Evolutionary conservation across 2,888 invertebrate genomes (phyloP).

Genomic region (Mactromeris polynyma): DNA sequence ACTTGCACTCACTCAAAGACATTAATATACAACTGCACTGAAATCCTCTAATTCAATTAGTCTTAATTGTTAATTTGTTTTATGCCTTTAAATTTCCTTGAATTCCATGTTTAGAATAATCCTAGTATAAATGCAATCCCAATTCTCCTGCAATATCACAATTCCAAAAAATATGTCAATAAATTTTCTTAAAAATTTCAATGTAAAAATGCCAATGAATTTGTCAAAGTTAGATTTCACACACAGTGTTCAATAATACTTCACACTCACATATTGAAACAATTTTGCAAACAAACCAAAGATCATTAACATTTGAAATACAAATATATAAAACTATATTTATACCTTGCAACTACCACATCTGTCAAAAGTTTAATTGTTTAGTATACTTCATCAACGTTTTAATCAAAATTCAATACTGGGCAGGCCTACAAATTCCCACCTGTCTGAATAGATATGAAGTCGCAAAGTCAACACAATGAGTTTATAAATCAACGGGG

Average conservation of each 20-base stretch:
- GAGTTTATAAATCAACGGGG: slow-evolving; percentile 18
- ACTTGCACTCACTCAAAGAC: too few species aligned
- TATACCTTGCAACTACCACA: not conserved
- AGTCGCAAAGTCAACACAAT: slow-evolving; percentile 33
- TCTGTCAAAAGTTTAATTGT: slow-evolving; percentile 10
- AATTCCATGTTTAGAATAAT: too few species aligned
- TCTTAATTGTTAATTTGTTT: too few species aligned
- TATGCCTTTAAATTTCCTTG: too few species aligned
- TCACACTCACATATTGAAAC: not conserved
- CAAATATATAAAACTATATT: not conserved
- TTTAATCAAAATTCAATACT: slow-evolving; percentile 13
- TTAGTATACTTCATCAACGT: not conserved
- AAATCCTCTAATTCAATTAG: too few species aligned
- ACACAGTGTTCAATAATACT: not conserved
- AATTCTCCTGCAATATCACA: too few species aligned
- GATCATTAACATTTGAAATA: not conserved
- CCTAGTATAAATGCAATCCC: too few species aligned
- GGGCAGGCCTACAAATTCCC: slow-evolving; percentile 30
- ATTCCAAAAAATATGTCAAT: too few species aligned
- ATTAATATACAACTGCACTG: too few species aligned
- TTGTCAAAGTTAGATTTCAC: slow-evolving; percentile 5
- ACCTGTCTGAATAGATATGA: slow-evolving; percentile 27
- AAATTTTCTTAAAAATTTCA: too few species aligned
- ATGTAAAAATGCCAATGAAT: not conserved
- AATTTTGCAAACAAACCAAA: not conserved